phyloP scores from a whole-genome alignment of 2,888 invertebrate species.

The Plemyria rubiginata region DNA sequence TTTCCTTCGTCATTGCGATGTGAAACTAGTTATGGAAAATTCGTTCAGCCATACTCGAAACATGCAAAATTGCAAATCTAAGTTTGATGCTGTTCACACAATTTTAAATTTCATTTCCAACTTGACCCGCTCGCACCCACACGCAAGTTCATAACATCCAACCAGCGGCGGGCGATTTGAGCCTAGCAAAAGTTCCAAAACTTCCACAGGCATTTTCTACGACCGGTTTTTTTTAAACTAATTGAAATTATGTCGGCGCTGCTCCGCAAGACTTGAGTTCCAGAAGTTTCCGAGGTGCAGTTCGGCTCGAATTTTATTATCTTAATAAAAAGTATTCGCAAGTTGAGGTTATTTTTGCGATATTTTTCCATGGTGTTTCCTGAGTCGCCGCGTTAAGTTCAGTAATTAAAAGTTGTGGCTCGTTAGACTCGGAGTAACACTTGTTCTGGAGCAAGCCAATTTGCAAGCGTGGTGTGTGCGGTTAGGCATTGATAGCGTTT shows the following conservation, averaged over 20 bases:
- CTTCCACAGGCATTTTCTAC: constrained; percentile 29
- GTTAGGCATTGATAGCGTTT: constrained; percentile 33
- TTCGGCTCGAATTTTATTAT: constrained; percentile 59
- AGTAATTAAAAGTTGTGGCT: constrained; percentile 76
- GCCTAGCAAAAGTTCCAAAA: constrained; percentile 39
- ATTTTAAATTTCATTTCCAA: constrained; percentile 28
- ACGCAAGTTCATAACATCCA: constrained; percentile 24
- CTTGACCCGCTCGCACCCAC: constrained; percentile 7
- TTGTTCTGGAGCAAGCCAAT: constrained; percentile 54
- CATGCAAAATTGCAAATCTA: constrained; percentile 17
- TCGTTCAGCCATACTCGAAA: constrained; percentile 7
- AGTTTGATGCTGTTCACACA: constrained; percentile 12
- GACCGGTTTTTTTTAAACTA: constrained; percentile 48
- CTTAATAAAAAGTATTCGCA: constrained; percentile 44
- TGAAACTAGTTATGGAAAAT: constrained; percentile 1
- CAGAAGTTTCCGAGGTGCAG: constrained; percentile 46
- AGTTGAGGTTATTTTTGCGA: constrained; percentile 51
- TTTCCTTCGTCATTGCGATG: background rate
- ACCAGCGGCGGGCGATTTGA: constrained; percentile 17
- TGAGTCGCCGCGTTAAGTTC: constrained; percentile 66
- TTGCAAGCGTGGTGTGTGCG: constrained; percentile 45
- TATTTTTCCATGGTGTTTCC: constrained; percentile 61
- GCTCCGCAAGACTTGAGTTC: constrained; percentile 48
- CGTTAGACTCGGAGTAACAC: constrained; percentile 54
- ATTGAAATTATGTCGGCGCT: constrained; percentile 62